Percentiles rank a stretch among this genome's conserved stretches.
Conservation (phyloP, 2,888 invertebrate species). For the Conus canariensis region DNA sequence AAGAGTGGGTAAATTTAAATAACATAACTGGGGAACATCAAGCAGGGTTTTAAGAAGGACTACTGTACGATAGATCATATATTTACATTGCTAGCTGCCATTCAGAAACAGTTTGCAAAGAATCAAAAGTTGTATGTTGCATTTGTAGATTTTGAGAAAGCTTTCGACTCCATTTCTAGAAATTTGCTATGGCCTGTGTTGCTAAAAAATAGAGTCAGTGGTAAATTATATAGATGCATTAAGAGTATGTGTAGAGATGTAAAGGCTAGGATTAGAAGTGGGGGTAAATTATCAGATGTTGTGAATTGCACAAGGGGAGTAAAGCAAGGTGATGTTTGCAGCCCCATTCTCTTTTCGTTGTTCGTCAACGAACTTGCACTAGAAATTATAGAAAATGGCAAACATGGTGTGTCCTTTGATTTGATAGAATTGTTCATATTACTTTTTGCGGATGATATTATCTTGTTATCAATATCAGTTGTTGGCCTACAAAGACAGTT, state of each 20-base stretch:
- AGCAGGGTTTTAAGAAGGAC: neutral
- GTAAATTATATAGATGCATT: neutral
- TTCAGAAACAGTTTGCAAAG: conserved; percentile 13
- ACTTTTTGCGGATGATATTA: conserved; percentile 9
- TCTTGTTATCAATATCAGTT: neutral
- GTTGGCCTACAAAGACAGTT: neutral
- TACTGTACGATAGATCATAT: neutral
- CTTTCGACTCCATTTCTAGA: neutral
- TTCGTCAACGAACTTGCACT: neutral
- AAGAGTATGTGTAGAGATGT: neutral
- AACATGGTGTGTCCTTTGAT: neutral
- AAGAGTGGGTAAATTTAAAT: neutral
- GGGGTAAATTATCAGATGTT: neutral
- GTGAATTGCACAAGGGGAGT: neutral
- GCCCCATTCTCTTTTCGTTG: neutral
- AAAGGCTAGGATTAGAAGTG: neutral
- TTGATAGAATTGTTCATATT: neutral
- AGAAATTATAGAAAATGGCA: neutral
- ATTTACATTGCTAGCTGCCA: neutral
- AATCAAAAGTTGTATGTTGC: conserved; percentile 13
- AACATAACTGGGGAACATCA: neutral
- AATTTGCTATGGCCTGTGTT: neutral
- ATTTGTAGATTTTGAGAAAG: conserved; percentile 6
- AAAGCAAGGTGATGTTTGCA: neutral
- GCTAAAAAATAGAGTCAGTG: neutral